Base-by-base conservation (phyloP, 2,797 vertebrate genomes). In the Pelochelys cantorii region DNA sequence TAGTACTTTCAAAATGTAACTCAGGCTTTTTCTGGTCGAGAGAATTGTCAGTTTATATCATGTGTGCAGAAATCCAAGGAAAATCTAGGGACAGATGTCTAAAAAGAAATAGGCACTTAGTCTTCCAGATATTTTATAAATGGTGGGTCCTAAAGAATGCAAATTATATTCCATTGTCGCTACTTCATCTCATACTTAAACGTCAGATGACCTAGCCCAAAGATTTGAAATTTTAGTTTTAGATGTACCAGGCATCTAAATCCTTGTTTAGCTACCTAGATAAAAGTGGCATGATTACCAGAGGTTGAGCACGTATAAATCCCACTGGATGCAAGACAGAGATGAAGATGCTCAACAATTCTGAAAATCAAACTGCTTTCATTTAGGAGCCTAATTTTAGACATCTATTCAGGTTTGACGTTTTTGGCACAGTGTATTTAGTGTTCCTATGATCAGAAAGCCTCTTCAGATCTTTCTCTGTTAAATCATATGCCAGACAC, bases 381-480 rank as follows among this genome's bases (percentile, higher is more conserved):
- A 55, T 6, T 5, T 34, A 34, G n/a, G 34, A 48, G 42, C 29
- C 80, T 84, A 87, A 90, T 82, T 93, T 18, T 68, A 85, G 52
- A 1, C 52, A 68, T 62, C 29, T 27, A 34, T 23, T 85, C 52
- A 2, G 48, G 0, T 62, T 84, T 93, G 81, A 27, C 31, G 74
- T 85, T 89, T 71, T 74, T 74, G 68, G 68, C 34, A 6, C 37
- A 23, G 34, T 74, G 11, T 74, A 74, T 37, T 23, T 86, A 83
- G 20, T 22, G 85, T 95, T 87, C 74, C 60, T 93, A 85, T 60
- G 52, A 48, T 92, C 37, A 82, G 85, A 88, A 29, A 54, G 53
- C 53, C 53, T 54, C 56, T 25, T 62, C 52, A 78, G 83, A 37
- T 79, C 83, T 85, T 90, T 85, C 68, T 84, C 53, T 88, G 3